These are phyloP conservation scores for Auanema sp. DNA, from an alignment of 2,888 invertebrate genomes.

Conservation along the genomic window DNA sequence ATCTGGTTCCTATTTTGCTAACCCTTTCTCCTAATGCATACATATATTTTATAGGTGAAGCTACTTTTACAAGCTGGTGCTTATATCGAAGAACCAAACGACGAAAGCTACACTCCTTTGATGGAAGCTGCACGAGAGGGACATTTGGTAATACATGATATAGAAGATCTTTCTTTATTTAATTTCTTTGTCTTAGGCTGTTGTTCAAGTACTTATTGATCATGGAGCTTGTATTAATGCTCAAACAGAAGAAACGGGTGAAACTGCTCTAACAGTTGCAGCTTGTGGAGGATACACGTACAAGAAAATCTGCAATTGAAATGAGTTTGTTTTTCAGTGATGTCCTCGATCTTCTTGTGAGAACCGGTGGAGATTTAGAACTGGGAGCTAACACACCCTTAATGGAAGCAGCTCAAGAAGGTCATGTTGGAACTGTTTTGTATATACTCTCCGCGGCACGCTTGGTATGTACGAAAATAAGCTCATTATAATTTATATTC, in stretches of 20 bases:
- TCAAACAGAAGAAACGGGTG: slow-evolving; percentile 97
- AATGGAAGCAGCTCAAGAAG: slow-evolving; percentile 98
- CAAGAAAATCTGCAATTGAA: slow-evolving; percentile 3
- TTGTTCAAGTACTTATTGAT: slow-evolving; percentile 86
- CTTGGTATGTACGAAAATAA: background rate
- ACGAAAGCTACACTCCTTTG: slow-evolving; percentile 97
- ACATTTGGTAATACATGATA: slow-evolving; percentile 69
- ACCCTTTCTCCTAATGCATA: background rate
- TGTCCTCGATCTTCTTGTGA: slow-evolving; percentile 90
- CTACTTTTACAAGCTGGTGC: slow-evolving; percentile 93
- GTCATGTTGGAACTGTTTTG: slow-evolving; percentile 84
- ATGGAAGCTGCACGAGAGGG: slow-evolving; percentile 99
- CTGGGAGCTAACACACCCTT: slow-evolving; percentile 92
- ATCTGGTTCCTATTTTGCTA: slow-evolving; percentile 74
- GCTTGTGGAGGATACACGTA: slow-evolving; percentile 81
- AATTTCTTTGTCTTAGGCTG: slow-evolving; percentile 70
- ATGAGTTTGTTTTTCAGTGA: slow-evolving; percentile 68
- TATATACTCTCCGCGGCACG: slow-evolving; percentile 64
- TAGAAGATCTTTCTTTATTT: slow-evolving; percentile 1
- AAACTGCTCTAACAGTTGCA: slow-evolving; percentile 88
- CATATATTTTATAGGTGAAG: slow-evolving; percentile 68
- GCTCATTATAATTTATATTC: slow-evolving; percentile 1
- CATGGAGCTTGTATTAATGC: slow-evolving; percentile 86
- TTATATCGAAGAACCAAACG: slow-evolving; percentile 87
- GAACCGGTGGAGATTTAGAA: slow-evolving; percentile 91